These are phyloP conservation scores for Struthio camelus DNA, from an alignment of 2,113 vertebrate genomes.

Conservation along the genomic window DNA sequence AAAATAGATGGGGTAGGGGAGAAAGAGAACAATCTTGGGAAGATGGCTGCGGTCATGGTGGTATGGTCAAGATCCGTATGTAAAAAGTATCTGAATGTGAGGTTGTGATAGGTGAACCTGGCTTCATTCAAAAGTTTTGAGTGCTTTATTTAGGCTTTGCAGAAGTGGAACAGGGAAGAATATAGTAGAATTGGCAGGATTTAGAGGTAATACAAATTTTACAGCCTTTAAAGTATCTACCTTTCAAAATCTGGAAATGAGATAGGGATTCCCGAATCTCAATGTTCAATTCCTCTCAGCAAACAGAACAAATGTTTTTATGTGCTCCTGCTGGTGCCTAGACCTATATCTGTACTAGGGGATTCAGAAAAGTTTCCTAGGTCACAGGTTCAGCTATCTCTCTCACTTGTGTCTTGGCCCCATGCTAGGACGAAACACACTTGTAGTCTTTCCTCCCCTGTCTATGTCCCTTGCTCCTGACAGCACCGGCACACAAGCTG, in stretches of 20 bases:
- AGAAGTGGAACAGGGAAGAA: not conserved
- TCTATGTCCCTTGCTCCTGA: not conserved
- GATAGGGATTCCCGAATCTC: not conserved
- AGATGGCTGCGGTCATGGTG: not conserved
- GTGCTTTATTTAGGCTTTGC: not conserved
- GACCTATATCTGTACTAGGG: not conserved
- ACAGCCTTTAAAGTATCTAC: not conserved
- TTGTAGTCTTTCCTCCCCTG: not conserved
- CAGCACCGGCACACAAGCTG: not conserved
- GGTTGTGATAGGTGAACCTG: not conserved
- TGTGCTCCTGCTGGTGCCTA: not conserved
- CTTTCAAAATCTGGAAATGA: not conserved
- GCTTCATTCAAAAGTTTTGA: not conserved
- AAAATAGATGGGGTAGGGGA: not conserved
- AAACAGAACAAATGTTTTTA: not conserved
- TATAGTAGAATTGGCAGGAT: not conserved
- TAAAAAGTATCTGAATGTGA: not conserved
- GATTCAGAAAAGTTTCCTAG: not conserved
- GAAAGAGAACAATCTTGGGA: not conserved
- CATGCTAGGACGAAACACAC: not conserved
- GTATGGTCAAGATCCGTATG: not conserved
- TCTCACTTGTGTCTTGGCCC: not conserved
- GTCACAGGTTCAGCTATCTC: not conserved
- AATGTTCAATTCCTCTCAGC: not conserved
- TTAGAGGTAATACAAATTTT: not conserved